Conservation (phyloP, 1,140 invertebrate genomes). For the Sweltsa coloradensis region DNA sequence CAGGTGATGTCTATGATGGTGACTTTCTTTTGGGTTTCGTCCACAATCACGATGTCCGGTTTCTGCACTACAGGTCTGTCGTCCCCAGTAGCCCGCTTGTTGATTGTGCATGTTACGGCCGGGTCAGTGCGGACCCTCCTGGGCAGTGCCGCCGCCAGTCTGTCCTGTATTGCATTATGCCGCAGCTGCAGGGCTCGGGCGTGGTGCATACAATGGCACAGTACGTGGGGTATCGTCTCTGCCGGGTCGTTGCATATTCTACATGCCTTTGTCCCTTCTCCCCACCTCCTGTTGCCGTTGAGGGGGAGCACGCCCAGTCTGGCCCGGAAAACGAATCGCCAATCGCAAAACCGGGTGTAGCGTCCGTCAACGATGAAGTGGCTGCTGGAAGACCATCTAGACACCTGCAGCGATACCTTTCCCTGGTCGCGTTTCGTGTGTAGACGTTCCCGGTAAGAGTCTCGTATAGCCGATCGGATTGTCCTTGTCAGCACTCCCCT, state of each 20-base stretch:
- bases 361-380: slow-evolving; percentile 22
- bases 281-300: slow-evolving; percentile 15
- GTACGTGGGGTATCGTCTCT: slow-evolving; percentile 24
- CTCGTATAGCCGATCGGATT: not conserved
- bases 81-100: no score
- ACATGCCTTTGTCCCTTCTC: slow-evolving; percentile 17
- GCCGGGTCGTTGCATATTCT: slow-evolving; percentile 17
- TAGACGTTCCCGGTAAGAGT: not conserved
- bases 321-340: slow-evolving; percentile 29
- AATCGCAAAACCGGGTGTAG: slow-evolving; percentile 25
- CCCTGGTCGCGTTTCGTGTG: not conserved
- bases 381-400: slow-evolving; percentile 7
- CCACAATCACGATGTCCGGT: not conserved
- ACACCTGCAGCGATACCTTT: not conserved
- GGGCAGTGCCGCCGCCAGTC: slow-evolving; percentile 2
- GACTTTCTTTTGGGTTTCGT: not conserved
- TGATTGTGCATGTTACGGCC: no score
- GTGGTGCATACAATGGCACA: slow-evolving; percentile 20
- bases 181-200: not conserved
- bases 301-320: slow-evolving; percentile 24
- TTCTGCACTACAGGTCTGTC: not conserved
- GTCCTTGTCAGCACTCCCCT: not conserved
- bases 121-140: no score
- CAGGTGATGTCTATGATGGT: not conserved
- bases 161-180: not conserved